Base-by-base conservation (phyloP, 2,888 invertebrate genomes). In the Lomographa bimaculata region DNA sequence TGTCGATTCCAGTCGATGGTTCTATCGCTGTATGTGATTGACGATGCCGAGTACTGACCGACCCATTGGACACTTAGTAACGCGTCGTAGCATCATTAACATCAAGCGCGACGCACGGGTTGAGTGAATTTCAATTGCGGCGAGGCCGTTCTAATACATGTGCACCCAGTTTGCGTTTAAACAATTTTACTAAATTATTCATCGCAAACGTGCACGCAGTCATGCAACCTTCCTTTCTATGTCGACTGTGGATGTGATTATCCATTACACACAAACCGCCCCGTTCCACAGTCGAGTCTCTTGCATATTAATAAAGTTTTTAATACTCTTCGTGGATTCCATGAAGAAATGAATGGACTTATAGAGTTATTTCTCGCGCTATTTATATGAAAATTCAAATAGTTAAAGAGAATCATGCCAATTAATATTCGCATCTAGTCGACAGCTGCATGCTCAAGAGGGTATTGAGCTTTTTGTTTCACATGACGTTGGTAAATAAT, bases 91-190 rank as follows among this genome's bases (percentile, higher is more conserved):
- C 4, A 14, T 14, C 14, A 4, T n/a, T n/a, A n/a, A n/a, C 14
- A 14, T 53, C 55, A 51, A 50, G 34, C 60, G 57, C 57, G 48
- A 41, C 58, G 56, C 57, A 46, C 50, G 45, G 57, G 64, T 65
- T 67, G 64, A 73, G 74, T 71, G 64, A 64, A 68, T 77, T 69
- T 59, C 67, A 73, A 75, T 75, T 65, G 64, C 59, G 38, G 53
- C 57, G 71, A 69, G 67, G 68, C 59, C 61, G 50, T 42, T 57
- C 45, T 46, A 56, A 48, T 53, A 51, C 39, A 50, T 50, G 32
- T 38, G 25, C 32, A 51, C 41, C 33, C 34, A 48, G 41, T 54
- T 57, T 39, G 38, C 48, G 64, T 54, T 57, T 56, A 57, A 68
- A 62, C 40, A 44, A 56, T 64, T 64, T 59, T 52, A 60, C 45